phyloP scores from a whole-genome alignment of 2,113 vertebrate species.

The Rousettus leschenaultii region DNA sequence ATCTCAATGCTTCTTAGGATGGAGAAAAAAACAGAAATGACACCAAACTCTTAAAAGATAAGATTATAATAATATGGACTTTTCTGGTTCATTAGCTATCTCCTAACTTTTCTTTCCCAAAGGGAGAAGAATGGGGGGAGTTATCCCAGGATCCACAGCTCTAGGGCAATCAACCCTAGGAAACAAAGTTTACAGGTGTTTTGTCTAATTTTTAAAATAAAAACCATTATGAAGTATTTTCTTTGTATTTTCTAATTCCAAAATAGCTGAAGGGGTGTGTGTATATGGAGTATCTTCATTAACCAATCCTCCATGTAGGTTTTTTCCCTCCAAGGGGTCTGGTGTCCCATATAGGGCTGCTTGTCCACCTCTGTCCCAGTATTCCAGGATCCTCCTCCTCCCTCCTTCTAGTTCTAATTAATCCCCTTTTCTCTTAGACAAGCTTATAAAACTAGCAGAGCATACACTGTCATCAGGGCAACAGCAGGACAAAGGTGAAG shows the following conservation, averaged over 20 bases:
- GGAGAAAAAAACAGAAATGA: not conserved
- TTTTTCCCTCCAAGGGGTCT: slow-evolving; percentile 58
- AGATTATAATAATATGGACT: not conserved
- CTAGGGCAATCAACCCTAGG: not conserved
- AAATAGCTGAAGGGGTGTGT: not conserved
- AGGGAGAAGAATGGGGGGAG: not conserved
- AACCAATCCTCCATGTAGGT: slow-evolving; percentile 29
- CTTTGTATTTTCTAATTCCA: not conserved
- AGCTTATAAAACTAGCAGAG: slow-evolving; percentile 83
- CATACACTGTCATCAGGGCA: slow-evolving; percentile 76
- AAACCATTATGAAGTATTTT: slow-evolving; percentile 33
- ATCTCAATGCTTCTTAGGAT: not conserved
- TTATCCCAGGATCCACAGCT: not conserved
- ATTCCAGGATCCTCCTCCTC: not conserved
- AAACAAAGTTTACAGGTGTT: not conserved
- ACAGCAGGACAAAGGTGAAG: slow-evolving; percentile 72
- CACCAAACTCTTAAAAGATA: not conserved
- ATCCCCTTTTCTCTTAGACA: slow-evolving; percentile 63
- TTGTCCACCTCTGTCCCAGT: not conserved
- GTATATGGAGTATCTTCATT: slow-evolving; percentile 73
- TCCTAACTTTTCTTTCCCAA: not conserved
- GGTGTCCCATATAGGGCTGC: not conserved
- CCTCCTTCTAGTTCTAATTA: not conserved
- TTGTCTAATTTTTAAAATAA: not conserved
- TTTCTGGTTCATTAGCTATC: not conserved